Evolutionary conservation across 1,140 invertebrate genomes (phyloP).

Genomic region (Eriocheir sinensis): DNA sequence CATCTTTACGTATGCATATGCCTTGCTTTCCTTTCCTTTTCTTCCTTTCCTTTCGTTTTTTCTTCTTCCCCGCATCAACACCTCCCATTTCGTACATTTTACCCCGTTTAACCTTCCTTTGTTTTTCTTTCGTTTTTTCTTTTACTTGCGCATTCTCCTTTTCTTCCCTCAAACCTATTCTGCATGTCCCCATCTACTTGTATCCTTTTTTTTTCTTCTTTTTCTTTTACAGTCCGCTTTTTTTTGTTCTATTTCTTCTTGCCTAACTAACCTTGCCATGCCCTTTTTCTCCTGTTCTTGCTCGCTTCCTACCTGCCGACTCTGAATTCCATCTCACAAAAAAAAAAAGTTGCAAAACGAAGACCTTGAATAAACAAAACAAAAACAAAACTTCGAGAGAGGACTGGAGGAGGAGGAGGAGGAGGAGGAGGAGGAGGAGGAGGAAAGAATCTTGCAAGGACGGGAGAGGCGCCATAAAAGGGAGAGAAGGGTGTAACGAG

Average conservation of each 20-base stretch:
- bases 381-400: not conserved
- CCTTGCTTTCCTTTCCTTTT: not conserved
- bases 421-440: not conserved
- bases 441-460: not conserved
- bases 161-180: not conserved
- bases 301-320: no score
- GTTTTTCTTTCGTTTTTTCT: no score
- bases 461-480: constrained; percentile 14
- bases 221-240: no score
- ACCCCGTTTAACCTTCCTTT: not conserved
- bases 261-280: no score
- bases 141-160: no score
- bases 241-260: no score
- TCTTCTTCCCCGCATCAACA: not conserved
- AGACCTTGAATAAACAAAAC: not conserved
- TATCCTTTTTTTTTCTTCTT: no score
- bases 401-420: not conserved
- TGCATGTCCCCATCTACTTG: no score
- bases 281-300: no score
- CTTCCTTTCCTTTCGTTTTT: not conserved
- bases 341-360: no score
- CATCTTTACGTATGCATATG: not conserved
- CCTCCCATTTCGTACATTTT: not conserved
- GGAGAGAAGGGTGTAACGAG: constrained; percentile 11
- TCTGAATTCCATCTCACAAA: no score